A percentile compares a stretch with the other conserved stretches of the same genome.
These are phyloP conservation scores for Abscondita cerata DNA, from an alignment of 2,888 invertebrate species.

Conservation along the genomic window DNA sequence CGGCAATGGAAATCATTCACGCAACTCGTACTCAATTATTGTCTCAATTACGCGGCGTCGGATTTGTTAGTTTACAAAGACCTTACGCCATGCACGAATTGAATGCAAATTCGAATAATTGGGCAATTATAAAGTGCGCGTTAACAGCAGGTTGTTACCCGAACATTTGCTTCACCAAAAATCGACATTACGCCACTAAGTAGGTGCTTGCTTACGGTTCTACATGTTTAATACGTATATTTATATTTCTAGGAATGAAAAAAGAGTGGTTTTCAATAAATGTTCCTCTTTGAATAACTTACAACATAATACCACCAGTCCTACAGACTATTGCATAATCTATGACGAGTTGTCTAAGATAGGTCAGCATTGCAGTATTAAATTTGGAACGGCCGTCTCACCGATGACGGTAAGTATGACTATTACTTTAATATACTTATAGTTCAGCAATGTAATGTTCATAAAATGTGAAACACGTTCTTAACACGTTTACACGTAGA, in stretches of 20 bases:
- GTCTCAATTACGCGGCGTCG: conserved; percentile 78
- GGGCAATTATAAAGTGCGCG: conserved; percentile 91
- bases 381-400: conserved; percentile 82
- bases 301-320: conserved; percentile 35
- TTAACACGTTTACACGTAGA: too few species aligned
- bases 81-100: conserved; percentile 76
- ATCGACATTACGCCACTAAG: conserved; percentile 61
- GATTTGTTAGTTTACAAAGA: conserved; percentile 72
- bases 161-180: conserved; percentile 69
- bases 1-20: conserved; percentile 90
- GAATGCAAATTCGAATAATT: conserved; percentile 83
- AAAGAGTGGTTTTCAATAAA: conserved; percentile 68
- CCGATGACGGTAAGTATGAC: conserved; percentile 73
- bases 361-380: conserved; percentile 73
- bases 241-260: conserved; percentile 61
- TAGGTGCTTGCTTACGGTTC: conserved; percentile 28
- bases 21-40: conserved; percentile 84
- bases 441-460: too few species aligned
- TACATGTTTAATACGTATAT: not conserved
- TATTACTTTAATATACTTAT: too few species aligned
- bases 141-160: conserved; percentile 91
- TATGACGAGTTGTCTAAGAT: conserved; percentile 85
- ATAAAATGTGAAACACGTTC: too few species aligned
- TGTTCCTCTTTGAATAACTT: conserved; percentile 64
- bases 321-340: conserved; percentile 58